A percentile compares a stretch with the other conserved stretches of the same genome.
These are phyloP conservation scores for Tethea ocularis DNA, from an alignment of 2,888 invertebrate genomes.

Conservation along the genomic window DNA sequence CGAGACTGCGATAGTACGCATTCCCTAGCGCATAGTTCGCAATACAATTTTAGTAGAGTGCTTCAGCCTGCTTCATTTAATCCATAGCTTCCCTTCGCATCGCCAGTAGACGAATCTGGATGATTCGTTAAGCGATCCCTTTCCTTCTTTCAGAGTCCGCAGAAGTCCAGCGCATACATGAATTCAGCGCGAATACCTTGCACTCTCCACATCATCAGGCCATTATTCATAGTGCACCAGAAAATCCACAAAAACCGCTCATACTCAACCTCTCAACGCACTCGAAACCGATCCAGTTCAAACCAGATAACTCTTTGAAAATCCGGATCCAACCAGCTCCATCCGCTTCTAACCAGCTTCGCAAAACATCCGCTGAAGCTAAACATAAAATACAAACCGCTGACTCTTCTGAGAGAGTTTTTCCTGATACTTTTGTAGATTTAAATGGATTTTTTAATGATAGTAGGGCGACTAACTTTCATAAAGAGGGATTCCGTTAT, in stretches of 20 bases:
- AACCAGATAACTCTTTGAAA: constrained; percentile 25
- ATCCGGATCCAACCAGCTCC: constrained; percentile 30
- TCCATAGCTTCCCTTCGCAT: constrained; percentile 27
- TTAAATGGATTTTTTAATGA: constrained; percentile 43
- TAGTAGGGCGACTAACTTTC: constrained; percentile 21
- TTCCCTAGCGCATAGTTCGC: background rate
- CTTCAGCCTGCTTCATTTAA: constrained; percentile 13
- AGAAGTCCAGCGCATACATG: constrained; percentile 38
- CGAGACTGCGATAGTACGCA: no score
- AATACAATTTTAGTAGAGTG: background rate
- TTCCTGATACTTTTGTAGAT: constrained; percentile 42
- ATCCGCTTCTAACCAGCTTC: constrained; percentile 24
- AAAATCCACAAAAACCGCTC: constrained; percentile 31
- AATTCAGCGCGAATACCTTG: constrained; percentile 42
- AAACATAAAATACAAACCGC: constrained; percentile 28
- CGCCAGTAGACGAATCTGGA: constrained; percentile 45
- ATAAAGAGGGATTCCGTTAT: constrained; percentile 25
- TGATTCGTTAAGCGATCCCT: constrained; percentile 62
- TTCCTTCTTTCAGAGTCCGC: constrained; percentile 66
- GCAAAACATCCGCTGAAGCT: constrained; percentile 15
- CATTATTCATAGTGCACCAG: constrained; percentile 17
- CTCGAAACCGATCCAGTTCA: constrained; percentile 32
- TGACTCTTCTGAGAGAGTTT: constrained; percentile 30
- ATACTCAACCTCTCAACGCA: constrained; percentile 33
- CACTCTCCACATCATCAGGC: constrained; percentile 17